phyloP scores from a whole-genome alignment of 2,888 invertebrate species.

The Therioaphis trifolii region DNA sequence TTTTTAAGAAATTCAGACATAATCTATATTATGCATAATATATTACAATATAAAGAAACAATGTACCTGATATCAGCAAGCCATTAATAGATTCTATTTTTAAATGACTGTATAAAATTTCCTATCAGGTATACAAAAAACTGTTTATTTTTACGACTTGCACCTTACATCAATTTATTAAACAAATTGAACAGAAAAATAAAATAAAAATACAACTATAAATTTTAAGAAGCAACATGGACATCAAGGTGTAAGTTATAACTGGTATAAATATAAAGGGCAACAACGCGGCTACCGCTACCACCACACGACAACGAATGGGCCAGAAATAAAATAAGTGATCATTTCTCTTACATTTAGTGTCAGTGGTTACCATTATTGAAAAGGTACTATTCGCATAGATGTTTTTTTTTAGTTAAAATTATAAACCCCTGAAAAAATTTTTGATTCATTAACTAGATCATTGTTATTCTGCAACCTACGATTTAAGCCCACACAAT shows the following conservation, averaged over 20 bases:
- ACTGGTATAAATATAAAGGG: slow-evolving; percentile 34
- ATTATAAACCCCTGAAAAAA: slow-evolving; percentile 37
- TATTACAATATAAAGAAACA: too few relatives aligned
- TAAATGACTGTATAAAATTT: too few relatives aligned
- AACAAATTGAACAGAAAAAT: too few relatives aligned
- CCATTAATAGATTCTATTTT: background rate
- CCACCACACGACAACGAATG: slow-evolving; percentile 38
- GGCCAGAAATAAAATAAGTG: slow-evolving; percentile 60
- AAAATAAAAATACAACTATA: slow-evolving; percentile 1
- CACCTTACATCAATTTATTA: too few relatives aligned
- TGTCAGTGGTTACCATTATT: slow-evolving; percentile 60
- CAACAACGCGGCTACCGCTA: slow-evolving; percentile 18
- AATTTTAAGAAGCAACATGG: slow-evolving; percentile 25
- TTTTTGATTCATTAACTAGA: slow-evolving; percentile 29
- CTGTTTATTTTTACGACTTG: background rate
- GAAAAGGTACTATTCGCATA: background rate
- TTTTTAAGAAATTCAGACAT: too few relatives aligned
- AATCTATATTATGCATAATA: too few relatives aligned
- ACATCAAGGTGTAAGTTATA: background rate
- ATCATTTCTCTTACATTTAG: slow-evolving; percentile 33
- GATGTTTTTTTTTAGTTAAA: background rate
- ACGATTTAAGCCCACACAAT: slow-evolving; percentile 22
- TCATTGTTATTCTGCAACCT: slow-evolving; percentile 30
- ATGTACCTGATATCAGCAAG: slow-evolving; percentile 32
- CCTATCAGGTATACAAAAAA: background rate